Conservation (phyloP, 2,113 vertebrate genomes). For the Brachyhypopomus gauderio region DNA sequence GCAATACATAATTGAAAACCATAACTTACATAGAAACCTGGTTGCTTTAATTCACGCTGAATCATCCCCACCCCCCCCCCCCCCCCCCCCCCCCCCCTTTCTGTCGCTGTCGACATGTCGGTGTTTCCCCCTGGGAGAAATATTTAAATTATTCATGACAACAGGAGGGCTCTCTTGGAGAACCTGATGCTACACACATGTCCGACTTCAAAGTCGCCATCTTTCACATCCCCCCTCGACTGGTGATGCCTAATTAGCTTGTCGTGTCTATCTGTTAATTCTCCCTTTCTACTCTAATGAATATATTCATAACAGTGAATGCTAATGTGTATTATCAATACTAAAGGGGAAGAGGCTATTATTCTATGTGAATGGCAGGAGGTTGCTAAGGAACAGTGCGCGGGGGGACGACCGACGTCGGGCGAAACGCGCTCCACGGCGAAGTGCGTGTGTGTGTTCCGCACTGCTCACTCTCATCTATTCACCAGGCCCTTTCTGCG, state of each 20-base stretch:
- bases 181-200: conserved; percentile 55
- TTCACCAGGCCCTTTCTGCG: conserved; percentile 18
- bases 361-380: conserved; percentile 69
- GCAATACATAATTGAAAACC: no score
- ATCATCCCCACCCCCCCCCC: not conserved
- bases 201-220: conserved; percentile 58
- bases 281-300: conserved; percentile 68
- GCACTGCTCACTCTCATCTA: conserved; percentile 32
- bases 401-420: conserved; percentile 49
- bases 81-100: conserved; percentile 31
- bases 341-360: conserved; percentile 62
- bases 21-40: no score
- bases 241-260: conserved; percentile 61
- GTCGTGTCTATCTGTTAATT: conserved; percentile 67
- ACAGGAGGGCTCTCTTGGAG: conserved; percentile 52
- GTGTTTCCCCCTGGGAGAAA: conserved; percentile 44
- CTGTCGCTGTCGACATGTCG: conserved; percentile 62
- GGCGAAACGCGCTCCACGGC: conserved; percentile 49
- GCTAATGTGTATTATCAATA: conserved; percentile 70
- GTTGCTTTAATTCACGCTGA: not conserved
- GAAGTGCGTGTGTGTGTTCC: conserved; percentile 55
- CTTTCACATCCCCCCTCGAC: conserved; percentile 35
- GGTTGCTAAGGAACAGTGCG: conserved; percentile 75
- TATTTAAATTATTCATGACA: conserved; percentile 49
- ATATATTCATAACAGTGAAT: conserved; percentile 73